Evolutionary conservation across 2,888 invertebrate species (phyloP).

Genomic region (Schizotus pectinicornis): DNA sequence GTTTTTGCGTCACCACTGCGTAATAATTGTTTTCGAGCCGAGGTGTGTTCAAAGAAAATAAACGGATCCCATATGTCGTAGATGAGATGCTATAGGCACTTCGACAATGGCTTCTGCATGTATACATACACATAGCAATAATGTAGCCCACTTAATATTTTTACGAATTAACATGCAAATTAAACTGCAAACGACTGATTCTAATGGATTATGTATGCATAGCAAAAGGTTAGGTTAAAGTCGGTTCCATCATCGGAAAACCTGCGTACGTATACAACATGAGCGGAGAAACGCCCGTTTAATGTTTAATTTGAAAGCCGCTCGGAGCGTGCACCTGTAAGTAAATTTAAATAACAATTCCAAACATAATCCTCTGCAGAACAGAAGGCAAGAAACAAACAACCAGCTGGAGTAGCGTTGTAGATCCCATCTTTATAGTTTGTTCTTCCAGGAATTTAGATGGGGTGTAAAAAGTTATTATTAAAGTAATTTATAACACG

Average conservation of each 20-base stretch:
- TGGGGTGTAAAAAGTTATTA: too few species aligned
- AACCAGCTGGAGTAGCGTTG: not conserved
- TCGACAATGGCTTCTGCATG: conserved; percentile 2
- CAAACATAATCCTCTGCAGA: not conserved
- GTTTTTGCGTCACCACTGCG: conserved; percentile 1
- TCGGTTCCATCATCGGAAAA: too few species aligned
- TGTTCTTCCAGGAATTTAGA: too few species aligned
- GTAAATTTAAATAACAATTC: not conserved
- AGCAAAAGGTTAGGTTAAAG: not conserved
- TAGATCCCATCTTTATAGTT: too few species aligned
- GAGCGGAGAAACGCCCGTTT: too few species aligned
- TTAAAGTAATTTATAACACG: too few species aligned
- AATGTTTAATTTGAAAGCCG: too few species aligned
- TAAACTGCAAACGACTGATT: conserved; percentile 9
- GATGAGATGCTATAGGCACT: conserved; percentile 6
- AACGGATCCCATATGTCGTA: conserved; percentile 7
- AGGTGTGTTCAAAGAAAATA: conserved; percentile 16
- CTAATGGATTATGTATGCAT: conserved; percentile 14
- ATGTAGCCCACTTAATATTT: conserved; percentile 15
- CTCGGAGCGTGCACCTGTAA: not conserved
- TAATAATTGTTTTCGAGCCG: conserved; percentile 8
- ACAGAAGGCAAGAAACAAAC: not conserved
- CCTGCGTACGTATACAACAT: too few species aligned
- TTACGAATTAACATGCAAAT: conserved; percentile 24
- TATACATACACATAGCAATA: too few species aligned